Conservation (phyloP, 2,797 vertebrate genomes). For the Triplophysa yarkandensis region DNA sequence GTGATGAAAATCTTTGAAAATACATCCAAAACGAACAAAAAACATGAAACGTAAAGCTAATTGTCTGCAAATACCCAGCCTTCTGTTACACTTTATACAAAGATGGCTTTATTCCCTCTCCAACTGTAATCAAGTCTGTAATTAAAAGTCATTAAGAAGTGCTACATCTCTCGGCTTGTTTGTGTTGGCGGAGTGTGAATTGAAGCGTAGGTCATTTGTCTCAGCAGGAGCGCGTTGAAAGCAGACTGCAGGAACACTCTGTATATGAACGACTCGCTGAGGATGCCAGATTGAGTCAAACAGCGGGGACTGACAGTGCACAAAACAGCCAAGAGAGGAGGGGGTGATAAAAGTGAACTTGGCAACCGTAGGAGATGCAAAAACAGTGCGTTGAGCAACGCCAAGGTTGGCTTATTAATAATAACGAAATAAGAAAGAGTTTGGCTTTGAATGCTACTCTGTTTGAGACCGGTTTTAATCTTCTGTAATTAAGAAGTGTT, state of each 20-base stretch:
- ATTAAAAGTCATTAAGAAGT: constrained; percentile 53
- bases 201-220: constrained; percentile 43
- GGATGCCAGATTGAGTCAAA: constrained; percentile 54
- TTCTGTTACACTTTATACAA: constrained; percentile 10
- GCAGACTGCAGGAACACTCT: constrained; percentile 34
- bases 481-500: constrained; percentile 55
- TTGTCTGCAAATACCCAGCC: background rate
- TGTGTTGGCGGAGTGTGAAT: constrained; percentile 38
- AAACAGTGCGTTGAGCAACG: constrained; percentile 38
- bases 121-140: constrained; percentile 28
- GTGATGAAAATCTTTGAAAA: background rate
- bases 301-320: constrained; percentile 42
- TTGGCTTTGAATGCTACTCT: constrained; percentile 41
- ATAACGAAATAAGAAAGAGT: constrained; percentile 30
- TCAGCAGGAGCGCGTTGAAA: constrained; percentile 22
- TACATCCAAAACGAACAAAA: background rate
- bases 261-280: constrained; percentile 27
- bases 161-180: constrained; percentile 35
- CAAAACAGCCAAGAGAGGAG: constrained; percentile 38
- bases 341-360: constrained; percentile 45
- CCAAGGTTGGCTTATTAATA: constrained; percentile 57
- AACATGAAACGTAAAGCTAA: background rate
- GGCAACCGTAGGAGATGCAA: constrained; percentile 39
- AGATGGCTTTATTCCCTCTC: constrained; percentile 8
- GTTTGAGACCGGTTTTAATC: constrained; percentile 52